Percentiles rank a stretch among this genome's conserved stretches.
Evolutionary conservation across 1,140 invertebrate species (phyloP).

Genomic region (Drosophila ohnishii): DNA sequence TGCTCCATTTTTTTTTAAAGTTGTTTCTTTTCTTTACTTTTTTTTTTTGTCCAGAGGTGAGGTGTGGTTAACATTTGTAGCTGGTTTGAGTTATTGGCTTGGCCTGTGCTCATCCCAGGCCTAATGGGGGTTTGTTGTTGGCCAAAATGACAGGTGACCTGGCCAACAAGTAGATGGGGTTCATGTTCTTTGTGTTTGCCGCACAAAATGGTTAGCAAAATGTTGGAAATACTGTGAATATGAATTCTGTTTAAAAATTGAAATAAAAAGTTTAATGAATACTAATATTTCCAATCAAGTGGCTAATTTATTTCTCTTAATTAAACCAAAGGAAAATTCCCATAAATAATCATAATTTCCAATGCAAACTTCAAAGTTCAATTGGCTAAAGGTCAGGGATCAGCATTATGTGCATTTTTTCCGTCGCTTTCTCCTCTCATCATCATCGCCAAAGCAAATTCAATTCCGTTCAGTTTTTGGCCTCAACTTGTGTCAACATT

Average conservation of each 20-base stretch:
- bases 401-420: constrained; percentile 1
- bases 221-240: background rate
- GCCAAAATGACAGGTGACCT: constrained; percentile 47
- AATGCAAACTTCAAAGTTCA: constrained; percentile 9
- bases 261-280: background rate
- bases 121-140: constrained; percentile 43
- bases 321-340: background rate
- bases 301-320: background rate
- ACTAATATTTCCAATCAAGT: background rate
- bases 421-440: background rate
- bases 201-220: constrained; percentile 13
- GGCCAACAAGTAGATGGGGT: constrained; percentile 7
- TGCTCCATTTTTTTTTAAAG: constrained; percentile 37
- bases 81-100: constrained; percentile 42
- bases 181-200: background rate
- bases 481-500: constrained; percentile 75
- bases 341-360: background rate
- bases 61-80: constrained; percentile 36
- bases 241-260: too few relatives aligned
- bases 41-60: background rate
- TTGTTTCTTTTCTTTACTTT: constrained; percentile 4
- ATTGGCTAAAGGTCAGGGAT: constrained; percentile 21
- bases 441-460: constrained; percentile 18
- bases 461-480: constrained; percentile 58
- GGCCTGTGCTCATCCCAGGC: constrained; percentile 26